Percentiles rank a stretch among this genome's conserved stretches.
Evolutionary conservation across 2,797 vertebrate species (phyloP).

Genomic region (Aratinga solstitialis): DNA sequence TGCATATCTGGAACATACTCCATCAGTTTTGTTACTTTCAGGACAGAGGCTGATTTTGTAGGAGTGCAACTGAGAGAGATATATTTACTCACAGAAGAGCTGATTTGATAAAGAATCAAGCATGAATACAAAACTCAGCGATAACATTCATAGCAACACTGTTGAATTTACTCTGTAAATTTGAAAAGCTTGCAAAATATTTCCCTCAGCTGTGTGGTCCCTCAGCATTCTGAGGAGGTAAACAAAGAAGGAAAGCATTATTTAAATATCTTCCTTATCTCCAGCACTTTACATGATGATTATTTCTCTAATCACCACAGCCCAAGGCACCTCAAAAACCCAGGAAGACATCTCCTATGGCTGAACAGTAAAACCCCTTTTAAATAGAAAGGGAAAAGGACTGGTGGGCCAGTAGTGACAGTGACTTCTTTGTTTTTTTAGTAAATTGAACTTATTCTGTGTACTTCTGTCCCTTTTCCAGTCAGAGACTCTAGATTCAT

Average conservation of each 20-base stretch:
- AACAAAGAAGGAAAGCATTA: constrained; percentile 10
- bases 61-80: neutral
- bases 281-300: neutral
- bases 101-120: constrained; percentile 39
- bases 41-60: neutral
- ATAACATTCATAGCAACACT: neutral
- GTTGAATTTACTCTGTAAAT: constrained; percentile 36
- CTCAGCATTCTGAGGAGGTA: constrained; percentile 5
- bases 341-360: neutral
- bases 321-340: neutral
- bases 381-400: neutral
- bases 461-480: neutral
- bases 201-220: constrained; percentile 8
- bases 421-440: neutral
- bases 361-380: neutral
- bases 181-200: constrained; percentile 8
- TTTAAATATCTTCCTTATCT: constrained; percentile 32
- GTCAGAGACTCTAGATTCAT: neutral
- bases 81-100: neutral
- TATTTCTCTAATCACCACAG: constrained; percentile 22
- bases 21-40: constrained; percentile 2
- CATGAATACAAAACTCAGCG: neutral
- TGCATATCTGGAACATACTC: neutral
- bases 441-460: neutral
- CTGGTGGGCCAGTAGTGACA: neutral